Evolutionary conservation across 2,113 vertebrate species (phyloP).

Genomic region (Abramis brama): DNA sequence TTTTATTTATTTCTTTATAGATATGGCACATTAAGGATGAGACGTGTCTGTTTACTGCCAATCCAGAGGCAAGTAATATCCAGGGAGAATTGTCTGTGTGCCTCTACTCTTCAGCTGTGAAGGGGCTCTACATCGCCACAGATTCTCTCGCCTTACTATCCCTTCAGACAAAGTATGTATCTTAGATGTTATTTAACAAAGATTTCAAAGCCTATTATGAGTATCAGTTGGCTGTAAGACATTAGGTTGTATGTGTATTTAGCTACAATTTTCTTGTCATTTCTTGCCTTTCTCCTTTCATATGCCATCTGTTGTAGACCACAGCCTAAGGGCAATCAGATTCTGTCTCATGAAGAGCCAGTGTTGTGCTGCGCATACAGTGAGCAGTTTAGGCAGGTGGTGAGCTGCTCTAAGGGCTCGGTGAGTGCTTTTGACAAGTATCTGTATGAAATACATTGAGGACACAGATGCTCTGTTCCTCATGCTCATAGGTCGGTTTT

Average conservation of each 20-base stretch:
- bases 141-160: conserved; percentile 69
- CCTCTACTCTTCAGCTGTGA: conserved; percentile 63
- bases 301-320: conserved; percentile 62
- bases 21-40: conserved; percentile 80
- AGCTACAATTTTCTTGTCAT: not conserved
- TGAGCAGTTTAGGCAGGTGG: conserved; percentile 76
- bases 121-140: conserved; percentile 69
- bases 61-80: conserved; percentile 70
- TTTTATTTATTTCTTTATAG: conserved; percentile 57
- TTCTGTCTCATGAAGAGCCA: conserved; percentile 77
- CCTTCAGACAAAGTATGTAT: conserved; percentile 71
- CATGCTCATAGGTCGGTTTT: not conserved
- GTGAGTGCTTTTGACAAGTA: conserved; percentile 67
- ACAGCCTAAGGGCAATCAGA: conserved; percentile 56
- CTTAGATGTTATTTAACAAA: not conserved
- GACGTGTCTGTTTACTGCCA: conserved; percentile 73
- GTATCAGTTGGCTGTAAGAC: not conserved
- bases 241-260: not conserved
- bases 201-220: not conserved
- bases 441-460: not conserved
- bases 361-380: conserved; percentile 78
- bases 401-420: conserved; percentile 80
- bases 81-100: conserved; percentile 71
- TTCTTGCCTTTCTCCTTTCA: conserved; percentile 9
- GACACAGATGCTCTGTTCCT: not conserved